These are phyloP conservation scores for Phylloscopus trochilus DNA, from an alignment of 2,113 vertebrate species.

Conservation along the genomic window DNA sequence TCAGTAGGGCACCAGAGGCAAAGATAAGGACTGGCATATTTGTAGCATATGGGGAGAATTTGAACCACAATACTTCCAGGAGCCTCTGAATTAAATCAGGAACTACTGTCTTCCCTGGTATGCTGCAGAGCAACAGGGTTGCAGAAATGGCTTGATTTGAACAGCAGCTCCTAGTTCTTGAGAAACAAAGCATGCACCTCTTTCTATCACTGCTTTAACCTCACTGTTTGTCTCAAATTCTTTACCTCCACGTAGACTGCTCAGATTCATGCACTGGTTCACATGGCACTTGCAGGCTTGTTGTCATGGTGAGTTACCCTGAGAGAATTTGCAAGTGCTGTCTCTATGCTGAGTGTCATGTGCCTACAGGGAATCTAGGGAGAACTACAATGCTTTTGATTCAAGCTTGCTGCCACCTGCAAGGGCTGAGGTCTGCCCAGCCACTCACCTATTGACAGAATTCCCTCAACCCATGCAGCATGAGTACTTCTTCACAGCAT, in stretches of 20 bases:
- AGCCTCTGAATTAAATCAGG: not conserved
- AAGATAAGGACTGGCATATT: not conserved
- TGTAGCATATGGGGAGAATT: not conserved
- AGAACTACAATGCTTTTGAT: not conserved
- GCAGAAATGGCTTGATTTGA: not conserved
- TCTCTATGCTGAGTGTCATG: not conserved
- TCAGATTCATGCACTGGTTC: not conserved
- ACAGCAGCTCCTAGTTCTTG: not conserved
- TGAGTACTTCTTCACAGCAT: not conserved
- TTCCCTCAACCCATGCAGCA: rapidly evolving
- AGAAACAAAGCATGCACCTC: not conserved
- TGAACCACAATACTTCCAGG: not conserved
- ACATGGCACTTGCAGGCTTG: not conserved
- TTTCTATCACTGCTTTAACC: not conserved
- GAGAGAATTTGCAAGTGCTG: not conserved
- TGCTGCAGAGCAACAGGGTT: not conserved
- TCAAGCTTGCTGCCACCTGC: not conserved
- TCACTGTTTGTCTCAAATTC: not conserved
- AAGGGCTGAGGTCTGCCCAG: not conserved
- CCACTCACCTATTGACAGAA: not conserved
- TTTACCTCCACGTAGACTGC: not conserved
- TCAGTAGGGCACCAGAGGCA: not conserved
- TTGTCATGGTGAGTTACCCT: not conserved
- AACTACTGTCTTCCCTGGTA: not conserved
- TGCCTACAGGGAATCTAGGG: not conserved